phyloP scores from a whole-genome alignment of 2,113 vertebrate genomes.

The Peromyscus leucopus region DNA sequence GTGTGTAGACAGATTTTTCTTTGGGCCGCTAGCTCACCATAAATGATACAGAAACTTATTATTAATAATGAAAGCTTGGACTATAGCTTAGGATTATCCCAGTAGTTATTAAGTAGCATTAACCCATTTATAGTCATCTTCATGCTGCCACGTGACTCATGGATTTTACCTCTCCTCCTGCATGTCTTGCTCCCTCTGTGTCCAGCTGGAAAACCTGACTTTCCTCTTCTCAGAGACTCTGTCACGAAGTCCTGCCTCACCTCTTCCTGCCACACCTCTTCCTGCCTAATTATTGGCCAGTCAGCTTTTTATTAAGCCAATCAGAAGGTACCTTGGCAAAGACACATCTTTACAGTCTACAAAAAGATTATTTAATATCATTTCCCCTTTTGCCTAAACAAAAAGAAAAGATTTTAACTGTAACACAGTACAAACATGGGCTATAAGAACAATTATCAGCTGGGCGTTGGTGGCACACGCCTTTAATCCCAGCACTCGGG shows the following conservation, averaged over 20 bases:
- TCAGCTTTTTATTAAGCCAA: background rate
- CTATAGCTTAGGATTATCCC: background rate
- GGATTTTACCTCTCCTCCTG: background rate
- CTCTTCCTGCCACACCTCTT: background rate
- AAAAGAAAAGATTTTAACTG: background rate
- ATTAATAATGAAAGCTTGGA: background rate
- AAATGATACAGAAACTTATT: background rate
- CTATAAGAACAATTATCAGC: background rate
- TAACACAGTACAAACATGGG: background rate
- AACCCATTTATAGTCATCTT: background rate
- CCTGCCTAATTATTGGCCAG: background rate
- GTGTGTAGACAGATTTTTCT: background rate
- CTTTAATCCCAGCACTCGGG: too few species aligned
- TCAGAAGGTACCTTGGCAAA: background rate
- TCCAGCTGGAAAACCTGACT: background rate
- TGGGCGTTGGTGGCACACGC: too few species aligned
- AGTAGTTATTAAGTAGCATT: background rate
- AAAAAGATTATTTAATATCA: background rate
- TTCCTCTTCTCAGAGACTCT: background rate
- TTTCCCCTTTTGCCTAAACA: background rate
- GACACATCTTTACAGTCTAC: background rate
- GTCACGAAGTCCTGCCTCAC: background rate
- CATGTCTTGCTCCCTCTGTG: background rate
- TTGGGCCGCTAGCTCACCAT: background rate
- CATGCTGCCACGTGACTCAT: background rate